Evolutionary conservation across 1,140 invertebrate species (phyloP).

Genomic region (Diuraphis noxia): DNA sequence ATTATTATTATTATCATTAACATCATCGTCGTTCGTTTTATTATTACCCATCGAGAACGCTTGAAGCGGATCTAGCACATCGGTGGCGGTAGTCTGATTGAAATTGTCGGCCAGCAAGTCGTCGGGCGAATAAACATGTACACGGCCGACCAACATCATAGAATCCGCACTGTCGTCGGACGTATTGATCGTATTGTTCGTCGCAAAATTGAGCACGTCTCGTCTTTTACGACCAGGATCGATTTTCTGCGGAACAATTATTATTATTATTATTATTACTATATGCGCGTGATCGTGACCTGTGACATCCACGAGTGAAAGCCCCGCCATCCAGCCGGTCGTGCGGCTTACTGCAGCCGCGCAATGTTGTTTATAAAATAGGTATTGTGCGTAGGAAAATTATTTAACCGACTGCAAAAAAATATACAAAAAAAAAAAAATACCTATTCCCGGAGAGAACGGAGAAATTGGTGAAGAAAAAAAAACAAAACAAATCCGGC

Average conservation of each 20-base stretch:
- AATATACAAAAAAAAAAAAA: neutral
- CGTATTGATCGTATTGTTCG: slow-evolving; percentile 59
- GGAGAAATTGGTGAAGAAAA: neutral
- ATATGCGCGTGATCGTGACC: neutral
- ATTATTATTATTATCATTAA: no score
- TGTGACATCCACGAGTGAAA: slow-evolving; percentile 36
- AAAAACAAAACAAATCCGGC: neutral
- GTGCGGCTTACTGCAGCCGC: neutral
- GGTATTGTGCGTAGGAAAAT: neutral
- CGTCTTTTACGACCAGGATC: slow-evolving; percentile 67
- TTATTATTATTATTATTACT: slow-evolving; percentile 3
- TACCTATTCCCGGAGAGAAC: neutral
- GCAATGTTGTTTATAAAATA: neutral
- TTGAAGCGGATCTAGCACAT: slow-evolving; percentile 1
- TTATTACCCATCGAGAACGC: slow-evolving; percentile 11
- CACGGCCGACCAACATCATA: slow-evolving; percentile 66
- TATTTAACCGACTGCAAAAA: neutral
- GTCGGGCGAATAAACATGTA: slow-evolving; percentile 70
- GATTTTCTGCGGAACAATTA: slow-evolving; percentile 62
- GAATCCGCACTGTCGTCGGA: slow-evolving; percentile 61
- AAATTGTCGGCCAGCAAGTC: slow-evolving; percentile 62
- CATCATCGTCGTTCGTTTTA: neutral
- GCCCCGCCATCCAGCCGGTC: neutral
- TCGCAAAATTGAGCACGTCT: slow-evolving; percentile 57
- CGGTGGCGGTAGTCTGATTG: slow-evolving; percentile 56